phyloP scores from a whole-genome alignment of 2,888 invertebrate genomes.

The Hylaea fasciaria region DNA sequence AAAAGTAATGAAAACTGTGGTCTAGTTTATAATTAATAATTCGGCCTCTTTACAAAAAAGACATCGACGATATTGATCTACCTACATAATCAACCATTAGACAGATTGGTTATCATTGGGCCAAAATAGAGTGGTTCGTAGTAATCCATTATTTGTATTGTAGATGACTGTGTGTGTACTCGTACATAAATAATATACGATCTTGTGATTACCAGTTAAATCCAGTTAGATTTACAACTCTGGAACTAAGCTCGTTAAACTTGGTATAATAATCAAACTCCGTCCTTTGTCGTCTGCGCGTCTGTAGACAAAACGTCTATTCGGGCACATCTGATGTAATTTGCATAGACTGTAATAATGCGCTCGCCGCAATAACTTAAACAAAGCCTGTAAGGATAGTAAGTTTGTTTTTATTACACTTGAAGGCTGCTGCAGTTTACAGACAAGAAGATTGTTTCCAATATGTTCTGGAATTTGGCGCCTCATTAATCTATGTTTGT shows the following conservation, averaged over 20 bases:
- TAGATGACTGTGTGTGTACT: no score
- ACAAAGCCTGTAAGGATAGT: neutral
- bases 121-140: neutral
- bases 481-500: no score
- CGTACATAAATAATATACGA: constrained; percentile 17
- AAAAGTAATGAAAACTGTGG: constrained; percentile 3
- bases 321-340: constrained; percentile 32
- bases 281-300: constrained; percentile 42
- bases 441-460: no score
- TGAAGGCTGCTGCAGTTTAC: neutral
- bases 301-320: constrained; percentile 38
- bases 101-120: neutral
- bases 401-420: neutral
- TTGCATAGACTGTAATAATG: constrained; percentile 17
- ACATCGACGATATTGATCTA: constrained; percentile 4
- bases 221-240: constrained; percentile 30
- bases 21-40: neutral
- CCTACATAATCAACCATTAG: neutral
- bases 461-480: no score
- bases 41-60: neutral
- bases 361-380: constrained; percentile 10
- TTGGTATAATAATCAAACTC: constrained; percentile 40
- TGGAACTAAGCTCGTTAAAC: constrained; percentile 42
- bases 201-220: constrained; percentile 34
- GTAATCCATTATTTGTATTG: constrained; percentile 7